These are phyloP conservation scores for Vesta saturnalis DNA, from an alignment of 2,888 invertebrate species.

Conservation along the genomic window DNA sequence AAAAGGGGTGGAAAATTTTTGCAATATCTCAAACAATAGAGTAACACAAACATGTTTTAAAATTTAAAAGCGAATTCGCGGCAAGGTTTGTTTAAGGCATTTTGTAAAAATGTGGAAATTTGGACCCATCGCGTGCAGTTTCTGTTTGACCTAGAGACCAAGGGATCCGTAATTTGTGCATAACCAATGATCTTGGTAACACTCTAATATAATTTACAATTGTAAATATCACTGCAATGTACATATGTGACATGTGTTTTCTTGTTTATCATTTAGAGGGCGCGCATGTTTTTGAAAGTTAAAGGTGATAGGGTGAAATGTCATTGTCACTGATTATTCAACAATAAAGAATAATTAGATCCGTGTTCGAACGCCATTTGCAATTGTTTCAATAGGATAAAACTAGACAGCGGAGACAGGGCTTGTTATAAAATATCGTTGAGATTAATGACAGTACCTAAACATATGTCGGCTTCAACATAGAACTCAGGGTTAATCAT, in stretches of 20 bases:
- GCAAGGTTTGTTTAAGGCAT: no score
- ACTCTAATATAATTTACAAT: conserved; percentile 39
- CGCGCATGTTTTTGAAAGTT: not conserved
- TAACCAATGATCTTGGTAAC: conserved; percentile 39
- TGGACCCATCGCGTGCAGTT: no score
- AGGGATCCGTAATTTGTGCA: conserved; percentile 40
- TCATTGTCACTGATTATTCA: not conserved
- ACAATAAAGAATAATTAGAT: conserved; percentile 3
- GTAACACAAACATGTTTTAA: no score
- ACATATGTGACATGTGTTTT: conserved; percentile 36
- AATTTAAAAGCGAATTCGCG: no score
- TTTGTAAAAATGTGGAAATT: no score
- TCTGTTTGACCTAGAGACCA: no score
- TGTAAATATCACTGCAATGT: conserved; percentile 35
- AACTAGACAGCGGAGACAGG: conserved; percentile 55
- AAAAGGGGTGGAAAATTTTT: no score
- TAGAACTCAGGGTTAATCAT: conserved; percentile 48
- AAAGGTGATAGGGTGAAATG: no score
- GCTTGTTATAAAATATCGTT: conserved; percentile 51
- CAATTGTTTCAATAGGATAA: conserved; percentile 33
- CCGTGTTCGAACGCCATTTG: conserved; percentile 6
- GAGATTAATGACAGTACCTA: conserved; percentile 59
- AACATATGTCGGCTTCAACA: conserved; percentile 58
- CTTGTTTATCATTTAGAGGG: conserved; percentile 34
- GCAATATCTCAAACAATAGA: no score